These are phyloP conservation scores for Actias luna DNA, from an alignment of 2,888 invertebrate species.

Conservation along the genomic window DNA sequence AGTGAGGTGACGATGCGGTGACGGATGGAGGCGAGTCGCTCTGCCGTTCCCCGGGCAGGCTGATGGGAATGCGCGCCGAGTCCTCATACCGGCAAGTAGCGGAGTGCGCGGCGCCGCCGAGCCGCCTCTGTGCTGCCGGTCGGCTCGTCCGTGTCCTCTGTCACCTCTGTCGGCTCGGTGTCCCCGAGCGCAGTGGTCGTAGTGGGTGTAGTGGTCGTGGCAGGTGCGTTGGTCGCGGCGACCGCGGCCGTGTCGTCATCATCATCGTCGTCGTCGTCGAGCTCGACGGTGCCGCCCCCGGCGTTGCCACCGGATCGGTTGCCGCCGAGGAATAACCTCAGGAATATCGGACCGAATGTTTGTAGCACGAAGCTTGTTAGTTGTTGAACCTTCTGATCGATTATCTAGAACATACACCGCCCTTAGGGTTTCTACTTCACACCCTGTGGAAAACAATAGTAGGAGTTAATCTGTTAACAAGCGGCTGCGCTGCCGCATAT, in stretches of 20 bases:
- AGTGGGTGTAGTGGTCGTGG: constrained; percentile 31
- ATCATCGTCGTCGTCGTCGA: constrained; percentile 75
- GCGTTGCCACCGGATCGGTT: constrained; percentile 66
- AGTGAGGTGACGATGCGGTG: constrained; percentile 37
- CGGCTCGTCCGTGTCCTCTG: constrained; percentile 28
- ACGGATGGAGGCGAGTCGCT: constrained; percentile 58
- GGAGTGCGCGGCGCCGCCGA: constrained; percentile 58
- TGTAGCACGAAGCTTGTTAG: constrained; percentile 87
- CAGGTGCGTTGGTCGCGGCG: constrained; percentile 78
- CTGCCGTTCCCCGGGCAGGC: constrained; percentile 77
- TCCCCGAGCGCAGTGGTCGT: constrained; percentile 25
- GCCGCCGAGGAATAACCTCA: constrained; percentile 82
- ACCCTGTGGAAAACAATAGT: constrained; percentile 28
- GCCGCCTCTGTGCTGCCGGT: constrained; percentile 29
- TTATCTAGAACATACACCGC: constrained; percentile 82
- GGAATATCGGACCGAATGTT: constrained; percentile 87
- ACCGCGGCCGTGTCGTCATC: constrained; percentile 85
- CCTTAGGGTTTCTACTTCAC: constrained; percentile 43
- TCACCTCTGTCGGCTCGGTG: not conserved
- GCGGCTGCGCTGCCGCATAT: not conserved
- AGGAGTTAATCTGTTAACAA: constrained; percentile 21
- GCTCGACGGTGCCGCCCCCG: constrained; percentile 71
- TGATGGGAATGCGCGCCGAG: constrained; percentile 66
- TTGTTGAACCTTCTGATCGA: constrained; percentile 89
- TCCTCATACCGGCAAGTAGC: constrained; percentile 69